Percentiles rank a stretch among this genome's conserved stretches.
Conservation (phyloP, 2,113 vertebrate species). For the Cynocephalus volans region DNA sequence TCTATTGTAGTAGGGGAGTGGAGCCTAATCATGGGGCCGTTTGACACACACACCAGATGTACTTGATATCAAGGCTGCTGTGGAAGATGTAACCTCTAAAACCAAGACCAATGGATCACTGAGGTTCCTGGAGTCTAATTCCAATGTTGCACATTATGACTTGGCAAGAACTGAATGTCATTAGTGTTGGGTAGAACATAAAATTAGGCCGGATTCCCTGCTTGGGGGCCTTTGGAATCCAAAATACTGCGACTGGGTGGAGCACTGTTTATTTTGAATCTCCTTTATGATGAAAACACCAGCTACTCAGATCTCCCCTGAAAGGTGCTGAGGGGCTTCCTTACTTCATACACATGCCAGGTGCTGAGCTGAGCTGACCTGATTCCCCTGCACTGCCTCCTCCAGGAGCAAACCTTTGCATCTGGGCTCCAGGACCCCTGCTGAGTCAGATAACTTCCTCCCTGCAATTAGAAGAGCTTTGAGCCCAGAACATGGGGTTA, state of each 20-base stretch:
- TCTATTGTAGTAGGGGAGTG: background rate
- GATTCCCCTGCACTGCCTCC: background rate
- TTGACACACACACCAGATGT: background rate
- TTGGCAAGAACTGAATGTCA: background rate
- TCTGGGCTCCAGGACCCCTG: background rate
- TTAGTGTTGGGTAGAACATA: background rate
- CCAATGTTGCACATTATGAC: background rate
- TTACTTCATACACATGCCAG: background rate
- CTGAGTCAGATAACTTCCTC: background rate
- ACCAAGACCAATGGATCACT: background rate
- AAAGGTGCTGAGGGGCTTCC: background rate
- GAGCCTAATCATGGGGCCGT: background rate
- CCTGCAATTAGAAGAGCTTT: background rate
- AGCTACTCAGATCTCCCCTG: background rate
- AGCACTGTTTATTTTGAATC: background rate
- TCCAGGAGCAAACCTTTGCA: background rate
- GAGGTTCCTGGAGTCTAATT: background rate
- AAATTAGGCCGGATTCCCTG: conserved; percentile 39
- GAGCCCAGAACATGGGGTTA: background rate
- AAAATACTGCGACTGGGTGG: background rate
- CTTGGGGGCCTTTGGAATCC: background rate
- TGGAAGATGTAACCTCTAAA: background rate
- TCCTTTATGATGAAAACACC: background rate
- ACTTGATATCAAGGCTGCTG: background rate
- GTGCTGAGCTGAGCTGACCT: background rate